A percentile compares a stretch with the other conserved stretches of the same genome.
Conservation (phyloP, 1,140 invertebrate species). For the Cyclina sinensis region DNA sequence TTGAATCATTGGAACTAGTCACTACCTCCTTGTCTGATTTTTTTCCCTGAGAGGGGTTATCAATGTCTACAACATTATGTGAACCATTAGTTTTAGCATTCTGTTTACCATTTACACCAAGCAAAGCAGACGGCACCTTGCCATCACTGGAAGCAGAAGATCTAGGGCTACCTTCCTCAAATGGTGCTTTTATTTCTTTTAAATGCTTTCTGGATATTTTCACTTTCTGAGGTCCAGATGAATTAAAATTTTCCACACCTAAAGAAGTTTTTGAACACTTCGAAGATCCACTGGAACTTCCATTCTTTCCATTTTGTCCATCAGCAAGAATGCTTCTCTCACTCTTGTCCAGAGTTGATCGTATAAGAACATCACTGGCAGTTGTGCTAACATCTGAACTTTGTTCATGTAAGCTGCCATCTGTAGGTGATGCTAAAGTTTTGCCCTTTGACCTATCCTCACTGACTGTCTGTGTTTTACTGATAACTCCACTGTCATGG, state of each 20-base stretch:
- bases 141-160: constrained; percentile 61
- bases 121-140: constrained; percentile 58
- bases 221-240: constrained; percentile 76
- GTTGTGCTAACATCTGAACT: constrained; percentile 79
- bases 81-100: not conserved
- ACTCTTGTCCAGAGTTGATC: constrained; percentile 74
- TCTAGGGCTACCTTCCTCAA: constrained; percentile 67
- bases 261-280: constrained; percentile 75
- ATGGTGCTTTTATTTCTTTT: constrained; percentile 76
- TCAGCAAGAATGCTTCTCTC: constrained; percentile 49
- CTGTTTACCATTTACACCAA: not conserved
- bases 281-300: constrained; percentile 66
- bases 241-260: constrained; percentile 79
- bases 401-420: constrained; percentile 28
- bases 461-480: constrained; percentile 72
- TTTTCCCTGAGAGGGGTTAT: not conserved
- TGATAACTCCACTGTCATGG: constrained; percentile 78
- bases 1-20: constrained; percentile 55
- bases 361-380: constrained; percentile 80
- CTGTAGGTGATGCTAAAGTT: constrained; percentile 17
- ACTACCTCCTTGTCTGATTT: constrained; percentile 22
- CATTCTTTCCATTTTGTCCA: constrained; percentile 34
- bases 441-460: constrained; percentile 38
- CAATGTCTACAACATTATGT: not conserved
- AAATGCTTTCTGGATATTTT: constrained; percentile 79